phyloP scores from a whole-genome alignment of 2,888 invertebrate genomes.

The Phaedon cochleariae region DNA sequence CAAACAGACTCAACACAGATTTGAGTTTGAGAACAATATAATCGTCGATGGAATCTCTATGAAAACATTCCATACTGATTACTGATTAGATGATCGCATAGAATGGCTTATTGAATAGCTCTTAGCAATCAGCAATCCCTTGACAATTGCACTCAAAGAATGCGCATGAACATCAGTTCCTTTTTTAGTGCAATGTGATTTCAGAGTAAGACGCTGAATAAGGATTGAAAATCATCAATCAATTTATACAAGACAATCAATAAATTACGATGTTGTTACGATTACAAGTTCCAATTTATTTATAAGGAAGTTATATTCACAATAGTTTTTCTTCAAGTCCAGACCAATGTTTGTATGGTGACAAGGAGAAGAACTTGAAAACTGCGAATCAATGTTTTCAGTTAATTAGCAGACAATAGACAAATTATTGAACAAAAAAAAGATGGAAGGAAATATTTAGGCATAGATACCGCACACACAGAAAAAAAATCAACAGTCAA shows the following conservation, averaged over 20 bases:
- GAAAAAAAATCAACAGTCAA: too few relatives aligned
- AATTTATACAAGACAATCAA: not conserved
- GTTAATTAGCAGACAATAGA: too few relatives aligned
- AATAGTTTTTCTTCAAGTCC: not conserved
- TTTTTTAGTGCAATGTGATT: not conserved
- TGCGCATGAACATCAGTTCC: not conserved
- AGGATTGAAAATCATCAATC: not conserved
- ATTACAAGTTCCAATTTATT: too few relatives aligned
- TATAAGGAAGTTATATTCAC: not conserved
- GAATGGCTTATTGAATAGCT: not conserved
- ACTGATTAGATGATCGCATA: not conserved
- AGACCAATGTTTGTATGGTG: too few relatives aligned
- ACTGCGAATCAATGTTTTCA: too few relatives aligned
- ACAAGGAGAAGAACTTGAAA: too few relatives aligned
- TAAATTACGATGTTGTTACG: not conserved
- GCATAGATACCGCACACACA: too few relatives aligned
- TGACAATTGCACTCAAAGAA: not conserved
- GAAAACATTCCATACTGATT: not conserved
- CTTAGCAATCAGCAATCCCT: not conserved
- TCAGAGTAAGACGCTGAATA: not conserved
- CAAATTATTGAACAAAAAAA: too few relatives aligned
- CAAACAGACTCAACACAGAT: not conserved
- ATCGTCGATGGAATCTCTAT: not conserved
- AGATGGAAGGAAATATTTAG: too few relatives aligned
- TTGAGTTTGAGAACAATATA: not conserved